Evolutionary conservation across 1,140 invertebrate species (phyloP).

Genomic region (Lepidurus couesii): DNA sequence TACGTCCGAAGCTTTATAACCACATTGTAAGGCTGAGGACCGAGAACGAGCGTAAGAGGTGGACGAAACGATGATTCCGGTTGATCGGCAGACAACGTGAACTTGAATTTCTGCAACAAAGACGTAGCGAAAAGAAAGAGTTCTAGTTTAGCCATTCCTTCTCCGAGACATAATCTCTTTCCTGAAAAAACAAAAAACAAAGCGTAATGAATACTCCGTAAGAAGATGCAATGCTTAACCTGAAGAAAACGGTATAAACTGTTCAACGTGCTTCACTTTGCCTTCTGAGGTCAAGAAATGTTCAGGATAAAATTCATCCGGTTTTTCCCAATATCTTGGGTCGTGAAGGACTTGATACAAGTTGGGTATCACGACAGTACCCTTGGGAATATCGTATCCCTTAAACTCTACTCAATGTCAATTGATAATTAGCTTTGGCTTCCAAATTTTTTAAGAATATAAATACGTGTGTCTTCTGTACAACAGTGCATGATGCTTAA

Average conservation of each 20-base stretch:
- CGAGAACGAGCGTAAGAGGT: too few relatives aligned
- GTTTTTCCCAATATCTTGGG: slow-evolving; percentile 41
- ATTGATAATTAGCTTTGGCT: too few relatives aligned
- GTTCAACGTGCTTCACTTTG: background rate
- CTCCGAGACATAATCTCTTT: slow-evolving; percentile 43
- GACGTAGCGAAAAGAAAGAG: slow-evolving; percentile 43
- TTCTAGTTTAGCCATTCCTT: slow-evolving; percentile 44
- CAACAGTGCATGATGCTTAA: too few relatives aligned
- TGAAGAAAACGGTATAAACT: background rate
- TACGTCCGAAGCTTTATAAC: background rate
- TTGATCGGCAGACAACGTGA: background rate
- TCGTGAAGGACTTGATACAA: slow-evolving; percentile 41
- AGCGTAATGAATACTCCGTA: background rate
- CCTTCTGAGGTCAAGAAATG: slow-evolving; percentile 42
- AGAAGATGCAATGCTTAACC: background rate
- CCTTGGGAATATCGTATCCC: slow-evolving; percentile 43
- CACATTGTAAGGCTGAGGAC: too few relatives aligned
- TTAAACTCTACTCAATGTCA: slow-evolving; percentile 31
- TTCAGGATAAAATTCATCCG: slow-evolving; percentile 42
- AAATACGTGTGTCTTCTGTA: too few relatives aligned
- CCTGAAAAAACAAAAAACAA: slow-evolving; percentile 34
- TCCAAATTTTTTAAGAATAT: too few relatives aligned
- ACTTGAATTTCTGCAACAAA: background rate
- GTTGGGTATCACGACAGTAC: slow-evolving; percentile 43
- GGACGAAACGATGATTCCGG: too few relatives aligned